A percentile compares a stretch with the other conserved stretches of the same genome.
Evolutionary conservation across 2,888 invertebrate species (phyloP).

Genomic region (Gonocerus acuteangulatus): DNA sequence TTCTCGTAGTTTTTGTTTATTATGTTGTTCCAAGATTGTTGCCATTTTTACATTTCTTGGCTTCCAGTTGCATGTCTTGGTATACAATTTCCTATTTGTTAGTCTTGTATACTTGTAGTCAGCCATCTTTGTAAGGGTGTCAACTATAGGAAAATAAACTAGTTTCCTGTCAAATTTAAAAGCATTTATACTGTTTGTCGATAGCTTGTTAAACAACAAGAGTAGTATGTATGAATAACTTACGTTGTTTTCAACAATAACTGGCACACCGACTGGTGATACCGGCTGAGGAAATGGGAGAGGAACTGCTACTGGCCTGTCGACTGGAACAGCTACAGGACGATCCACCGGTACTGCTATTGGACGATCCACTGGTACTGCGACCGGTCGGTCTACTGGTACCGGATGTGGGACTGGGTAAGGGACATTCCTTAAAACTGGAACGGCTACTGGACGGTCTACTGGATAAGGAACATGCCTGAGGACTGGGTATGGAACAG

Average conservation of each 20-base stretch:
- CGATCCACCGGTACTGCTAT: neutral
- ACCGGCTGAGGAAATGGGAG: conserved; percentile 1
- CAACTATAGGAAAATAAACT: too few species aligned
- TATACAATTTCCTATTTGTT: too few species aligned
- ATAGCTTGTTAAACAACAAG: too few species aligned
- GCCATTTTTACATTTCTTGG: too few species aligned
- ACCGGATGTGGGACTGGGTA: conserved; percentile 1
- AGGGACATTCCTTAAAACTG: conserved; percentile 2
- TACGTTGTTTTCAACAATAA: neutral
- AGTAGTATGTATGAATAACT: neutral
- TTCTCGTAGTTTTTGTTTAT: too few species aligned
- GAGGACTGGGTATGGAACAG: conserved; percentile 3
- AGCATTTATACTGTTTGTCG: too few species aligned
- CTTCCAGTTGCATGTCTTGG: too few species aligned
- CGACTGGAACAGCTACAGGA: neutral
- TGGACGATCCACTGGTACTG: conserved; percentile 8
- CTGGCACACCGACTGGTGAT: neutral
- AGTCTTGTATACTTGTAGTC: too few species aligned
- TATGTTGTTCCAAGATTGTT: too few species aligned
- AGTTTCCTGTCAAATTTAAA: too few species aligned
- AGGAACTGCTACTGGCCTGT: neutral
- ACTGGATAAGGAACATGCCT: conserved; percentile 13
- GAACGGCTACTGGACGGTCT: neutral
- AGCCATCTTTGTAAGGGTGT: too few species aligned
- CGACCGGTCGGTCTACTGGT: conserved; percentile 3